Conservation (phyloP, 1,140 invertebrate species). For the Elymnias hypermnestra region DNA sequence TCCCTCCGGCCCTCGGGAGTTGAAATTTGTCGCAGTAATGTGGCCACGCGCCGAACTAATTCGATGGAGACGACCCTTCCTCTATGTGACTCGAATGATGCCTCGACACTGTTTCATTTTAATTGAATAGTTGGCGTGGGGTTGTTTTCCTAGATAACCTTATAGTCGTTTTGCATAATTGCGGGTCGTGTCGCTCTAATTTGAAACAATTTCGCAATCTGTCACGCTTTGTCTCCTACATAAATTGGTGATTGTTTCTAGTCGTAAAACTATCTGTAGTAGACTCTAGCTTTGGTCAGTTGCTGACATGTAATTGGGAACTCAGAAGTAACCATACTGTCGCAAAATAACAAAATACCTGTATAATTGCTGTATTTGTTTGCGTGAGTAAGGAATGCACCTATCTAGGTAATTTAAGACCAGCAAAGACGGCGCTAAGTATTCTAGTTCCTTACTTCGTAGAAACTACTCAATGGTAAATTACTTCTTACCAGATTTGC, state of each 20-base stretch:
- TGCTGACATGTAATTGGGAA: too few species aligned
- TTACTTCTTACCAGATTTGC: too few species aligned
- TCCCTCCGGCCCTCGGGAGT: constrained; percentile 54
- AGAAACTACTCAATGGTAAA: too few species aligned
- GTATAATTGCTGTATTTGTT: too few species aligned
- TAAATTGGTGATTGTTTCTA: constrained; percentile 28
- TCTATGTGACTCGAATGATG: constrained; percentile 70
- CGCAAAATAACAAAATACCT: too few species aligned
- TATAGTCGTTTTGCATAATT: constrained; percentile 71
- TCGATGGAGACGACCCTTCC: constrained; percentile 62
- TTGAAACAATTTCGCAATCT: constrained; percentile 67
- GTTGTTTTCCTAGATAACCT: constrained; percentile 71
- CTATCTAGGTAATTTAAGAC: too few species aligned
- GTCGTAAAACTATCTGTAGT: too few species aligned
- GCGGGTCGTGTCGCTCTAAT: constrained; percentile 53
- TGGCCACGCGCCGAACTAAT: constrained; percentile 73
- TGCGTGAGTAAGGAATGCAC: too few species aligned
- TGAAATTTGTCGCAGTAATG: constrained; percentile 70
- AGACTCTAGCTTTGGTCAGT: too few species aligned
- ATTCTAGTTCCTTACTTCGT: too few species aligned
- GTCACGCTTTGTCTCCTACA: constrained; percentile 44
- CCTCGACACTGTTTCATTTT: constrained; percentile 64
- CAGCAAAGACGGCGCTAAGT: too few species aligned
- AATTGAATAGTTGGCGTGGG: constrained; percentile 70
- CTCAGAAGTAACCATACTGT: too few species aligned